Percentiles rank a stretch among this genome's conserved stretches.
Evolutionary conservation across 2,888 invertebrate species (phyloP).

Genomic region (Diadromus collaris): DNA sequence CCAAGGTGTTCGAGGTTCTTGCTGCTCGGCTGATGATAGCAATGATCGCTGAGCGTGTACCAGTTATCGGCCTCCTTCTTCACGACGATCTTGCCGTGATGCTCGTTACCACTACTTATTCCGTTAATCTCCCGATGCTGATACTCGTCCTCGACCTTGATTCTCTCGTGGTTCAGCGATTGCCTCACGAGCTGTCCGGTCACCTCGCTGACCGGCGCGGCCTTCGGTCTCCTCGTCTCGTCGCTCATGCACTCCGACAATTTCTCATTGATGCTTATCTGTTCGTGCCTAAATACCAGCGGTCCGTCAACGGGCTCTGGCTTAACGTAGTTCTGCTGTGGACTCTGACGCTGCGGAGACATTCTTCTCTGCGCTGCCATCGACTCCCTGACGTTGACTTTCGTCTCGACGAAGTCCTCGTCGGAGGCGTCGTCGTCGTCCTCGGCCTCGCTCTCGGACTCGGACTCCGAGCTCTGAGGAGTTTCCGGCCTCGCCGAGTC

Average conservation of each 20-base stretch:
- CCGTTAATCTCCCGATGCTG: constrained; percentile 37
- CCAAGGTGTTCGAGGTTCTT: constrained; percentile 86
- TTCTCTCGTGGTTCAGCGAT: constrained; percentile 52
- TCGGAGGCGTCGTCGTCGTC: constrained; percentile 58
- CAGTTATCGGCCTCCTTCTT: constrained; percentile 69
- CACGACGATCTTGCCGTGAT: constrained; percentile 49
- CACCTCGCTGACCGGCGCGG: constrained; percentile 75
- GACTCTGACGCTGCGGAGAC: neutral
- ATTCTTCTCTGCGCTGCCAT: neutral
- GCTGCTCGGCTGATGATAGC: constrained; percentile 83
- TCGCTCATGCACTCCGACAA: constrained; percentile 65
- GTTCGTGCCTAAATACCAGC: constrained; percentile 75
- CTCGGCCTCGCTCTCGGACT: constrained; percentile 72
- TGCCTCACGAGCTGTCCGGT: constrained; percentile 72
- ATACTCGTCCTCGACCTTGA: constrained; percentile 62
- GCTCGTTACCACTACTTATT: constrained; percentile 37
- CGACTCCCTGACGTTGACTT: constrained; percentile 49
- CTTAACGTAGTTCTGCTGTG: neutral
- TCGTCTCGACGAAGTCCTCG: constrained; percentile 64
- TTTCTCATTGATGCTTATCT: constrained; percentile 74
- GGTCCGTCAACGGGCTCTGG: constrained; percentile 50
- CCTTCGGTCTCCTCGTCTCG: constrained; percentile 60
- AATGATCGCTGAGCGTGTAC: constrained; percentile 83
- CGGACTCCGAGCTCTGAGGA: constrained; percentile 75
- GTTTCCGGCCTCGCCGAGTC: constrained; percentile 77